These are phyloP conservation scores for Antheraea yamamai DNA, from an alignment of 2,888 invertebrate genomes.

Conservation along the genomic window DNA sequence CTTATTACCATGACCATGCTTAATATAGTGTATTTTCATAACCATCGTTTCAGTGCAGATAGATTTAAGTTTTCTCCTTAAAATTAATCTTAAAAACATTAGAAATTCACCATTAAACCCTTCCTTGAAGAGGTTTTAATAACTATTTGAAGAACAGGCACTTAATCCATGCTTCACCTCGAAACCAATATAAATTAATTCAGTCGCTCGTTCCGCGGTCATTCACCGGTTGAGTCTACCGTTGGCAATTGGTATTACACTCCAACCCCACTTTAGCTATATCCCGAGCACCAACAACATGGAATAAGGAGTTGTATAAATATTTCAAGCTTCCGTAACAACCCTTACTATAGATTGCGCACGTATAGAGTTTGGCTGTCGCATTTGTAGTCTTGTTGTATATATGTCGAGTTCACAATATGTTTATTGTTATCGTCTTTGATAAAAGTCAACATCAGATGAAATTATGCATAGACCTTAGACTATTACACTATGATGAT, in stretches of 20 bases:
- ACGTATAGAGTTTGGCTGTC: neutral
- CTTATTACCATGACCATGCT: too few relatives aligned
- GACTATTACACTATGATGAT: neutral
- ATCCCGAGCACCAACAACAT: constrained; percentile 32
- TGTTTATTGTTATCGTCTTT: neutral
- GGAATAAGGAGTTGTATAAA: constrained; percentile 45
- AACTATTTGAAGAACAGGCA: neutral
- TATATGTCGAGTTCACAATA: neutral
- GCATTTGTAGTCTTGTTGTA: neutral
- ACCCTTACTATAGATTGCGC: constrained; percentile 24
- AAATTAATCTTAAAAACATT: neutral
- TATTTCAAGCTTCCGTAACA: constrained; percentile 37
- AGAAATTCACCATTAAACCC: neutral
- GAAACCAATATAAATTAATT: constrained; percentile 18
- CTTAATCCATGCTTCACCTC: neutral
- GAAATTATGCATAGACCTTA: neutral
- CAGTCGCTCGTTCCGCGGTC: constrained; percentile 12
- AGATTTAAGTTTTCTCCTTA: neutral
- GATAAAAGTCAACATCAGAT: neutral
- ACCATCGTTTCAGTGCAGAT: too few relatives aligned
- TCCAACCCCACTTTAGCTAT: constrained; percentile 29
- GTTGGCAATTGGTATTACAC: constrained; percentile 24
- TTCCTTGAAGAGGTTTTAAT: neutral
- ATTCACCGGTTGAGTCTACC: neutral
- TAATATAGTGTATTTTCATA: too few relatives aligned